These are phyloP conservation scores for Amyelois transitella DNA, from an alignment of 1,140 invertebrate species.

Conservation along the genomic window DNA sequence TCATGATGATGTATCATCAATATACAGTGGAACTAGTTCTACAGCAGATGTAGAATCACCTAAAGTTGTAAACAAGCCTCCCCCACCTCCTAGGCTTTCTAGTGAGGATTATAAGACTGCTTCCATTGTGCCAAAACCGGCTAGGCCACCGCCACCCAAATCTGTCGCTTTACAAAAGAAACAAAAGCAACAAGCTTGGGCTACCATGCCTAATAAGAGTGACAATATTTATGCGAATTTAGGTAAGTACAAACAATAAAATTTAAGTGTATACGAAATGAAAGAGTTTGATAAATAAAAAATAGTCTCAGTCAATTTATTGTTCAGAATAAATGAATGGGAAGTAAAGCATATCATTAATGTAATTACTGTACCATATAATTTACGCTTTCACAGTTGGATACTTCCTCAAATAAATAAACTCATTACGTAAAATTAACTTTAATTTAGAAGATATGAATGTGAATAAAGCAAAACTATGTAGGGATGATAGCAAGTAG, in stretches of 20 bases:
- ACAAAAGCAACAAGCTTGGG: constrained; percentile 75
- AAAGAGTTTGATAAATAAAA: too few relatives aligned
- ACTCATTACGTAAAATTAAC: too few relatives aligned
- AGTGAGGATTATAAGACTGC: constrained; percentile 76
- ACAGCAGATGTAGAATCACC: constrained; percentile 56
- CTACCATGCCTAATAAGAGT: constrained; percentile 62
- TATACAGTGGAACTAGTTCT: constrained; percentile 72
- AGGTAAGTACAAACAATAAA: constrained; percentile 74
- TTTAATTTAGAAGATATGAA: too few relatives aligned
- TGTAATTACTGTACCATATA: too few relatives aligned
- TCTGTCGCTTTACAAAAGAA: constrained; percentile 77
- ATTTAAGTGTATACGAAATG: too few relatives aligned
- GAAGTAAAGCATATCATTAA: too few relatives aligned
- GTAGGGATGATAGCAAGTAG: too few relatives aligned
- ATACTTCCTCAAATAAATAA: too few relatives aligned
- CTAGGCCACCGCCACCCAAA: constrained; percentile 82
- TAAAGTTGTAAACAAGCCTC: constrained; percentile 64
- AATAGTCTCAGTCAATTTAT: too few relatives aligned
- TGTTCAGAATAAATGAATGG: too few relatives aligned
- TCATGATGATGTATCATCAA: constrained; percentile 64
- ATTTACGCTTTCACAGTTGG: too few relatives aligned
- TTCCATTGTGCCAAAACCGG: constrained; percentile 74
- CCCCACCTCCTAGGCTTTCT: constrained; percentile 69
- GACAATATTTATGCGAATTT: constrained; percentile 86
- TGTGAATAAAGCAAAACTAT: too few relatives aligned